Base-by-base conservation (phyloP, 2,888 invertebrate genomes). In the Metellina segmentata region DNA sequence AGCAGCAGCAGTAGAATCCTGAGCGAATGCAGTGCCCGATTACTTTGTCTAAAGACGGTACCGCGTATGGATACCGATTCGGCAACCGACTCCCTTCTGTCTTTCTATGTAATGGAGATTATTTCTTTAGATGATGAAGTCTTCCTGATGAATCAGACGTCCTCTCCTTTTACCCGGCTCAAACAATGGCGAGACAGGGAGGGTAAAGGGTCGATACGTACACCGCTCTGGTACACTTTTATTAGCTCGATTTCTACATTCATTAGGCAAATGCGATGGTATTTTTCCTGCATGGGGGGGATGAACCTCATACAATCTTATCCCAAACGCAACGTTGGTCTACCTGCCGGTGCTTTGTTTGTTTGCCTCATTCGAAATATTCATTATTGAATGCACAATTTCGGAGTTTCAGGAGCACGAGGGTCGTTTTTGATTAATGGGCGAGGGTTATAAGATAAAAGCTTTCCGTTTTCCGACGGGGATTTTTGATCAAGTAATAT, bases 51-150 rank as follows among this genome's bases (percentile, higher is more conserved):
- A 34, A 34, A 34, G 34, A 34, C 34, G 34, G 34, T 1, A 34
- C 61, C 11, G 61, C 61, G 16, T 61, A 13, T 61, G 9, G 0
- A 11, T 61, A 61, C 11, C 61, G 34, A 34, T 34, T 34, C 34
- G 61, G 11, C 61, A 61, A 61, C 61, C 61, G 61, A 61, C 61
- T 20, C n/a, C 16, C 48, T 9, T 19, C 19, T 34, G 13, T 61
- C 48, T 34, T 34, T 61, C 75, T 49, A n/a, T 75, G 49, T 48
- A 75, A 71, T 20, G 85, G 51, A 78, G 70, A 75, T 89, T 75
- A 89, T 89, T 89, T 83, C 82, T 72, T 89, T 89, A 89, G 82
- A 89, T 89, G 82, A 89, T 83, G 89, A 89, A 83, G 77, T 89
- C 82, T 89, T 75, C 71, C 53, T 83, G 89, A 89, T 89, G 89